phyloP scores from a whole-genome alignment of 2,113 vertebrate species.

The Chauna torquata region DNA sequence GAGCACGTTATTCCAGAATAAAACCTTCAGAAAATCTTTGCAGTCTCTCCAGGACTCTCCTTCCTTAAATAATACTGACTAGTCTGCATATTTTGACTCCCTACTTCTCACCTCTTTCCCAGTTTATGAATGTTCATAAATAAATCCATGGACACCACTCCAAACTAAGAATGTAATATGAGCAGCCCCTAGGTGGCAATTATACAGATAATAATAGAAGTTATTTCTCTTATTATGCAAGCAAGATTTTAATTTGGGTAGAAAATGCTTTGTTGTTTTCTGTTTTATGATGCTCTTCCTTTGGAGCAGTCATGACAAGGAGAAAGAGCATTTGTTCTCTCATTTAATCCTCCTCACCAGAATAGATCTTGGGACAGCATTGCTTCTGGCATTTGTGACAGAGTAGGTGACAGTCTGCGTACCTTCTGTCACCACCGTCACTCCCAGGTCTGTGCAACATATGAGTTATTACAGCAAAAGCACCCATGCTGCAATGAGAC shows the following conservation, averaged over 20 bases:
- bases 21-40: background rate
- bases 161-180: background rate
- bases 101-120: background rate
- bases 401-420: background rate
- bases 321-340: background rate
- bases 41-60: background rate
- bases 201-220: background rate
- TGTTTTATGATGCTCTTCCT: background rate
- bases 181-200: background rate
- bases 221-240: background rate
- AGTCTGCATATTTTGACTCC: background rate
- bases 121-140: background rate
- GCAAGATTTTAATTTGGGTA: background rate
- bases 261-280: background rate
- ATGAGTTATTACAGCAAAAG: background rate
- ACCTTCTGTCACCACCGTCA: background rate
- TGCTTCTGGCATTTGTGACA: background rate
- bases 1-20: constrained; percentile 2
- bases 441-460: background rate
- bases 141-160: background rate
- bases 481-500: background rate
- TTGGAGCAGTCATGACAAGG: background rate
- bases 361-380: background rate
- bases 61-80: constrained; percentile 18
- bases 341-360: background rate